phyloP scores from a whole-genome alignment of 2,797 vertebrate genomes.

The Calcarius lapponicus region DNA sequence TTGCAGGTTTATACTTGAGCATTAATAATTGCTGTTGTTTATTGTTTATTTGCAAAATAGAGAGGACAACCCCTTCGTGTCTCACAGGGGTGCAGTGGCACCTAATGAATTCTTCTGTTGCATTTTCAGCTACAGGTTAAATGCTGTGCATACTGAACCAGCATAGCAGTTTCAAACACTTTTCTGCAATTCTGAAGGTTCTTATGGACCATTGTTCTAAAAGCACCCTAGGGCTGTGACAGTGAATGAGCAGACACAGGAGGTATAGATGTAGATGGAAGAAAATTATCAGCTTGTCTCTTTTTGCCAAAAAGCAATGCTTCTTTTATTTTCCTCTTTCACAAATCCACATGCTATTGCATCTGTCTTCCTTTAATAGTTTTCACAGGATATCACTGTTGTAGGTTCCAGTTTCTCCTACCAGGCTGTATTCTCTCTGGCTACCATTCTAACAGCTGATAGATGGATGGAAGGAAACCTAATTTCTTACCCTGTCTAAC shows the following conservation, averaged over 20 bases:
- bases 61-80: neutral
- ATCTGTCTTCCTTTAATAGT: neutral
- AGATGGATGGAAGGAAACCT: neutral
- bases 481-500: constrained; percentile 4
- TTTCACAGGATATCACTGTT: neutral
- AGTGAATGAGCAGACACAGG: neutral
- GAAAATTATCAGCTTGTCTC: neutral
- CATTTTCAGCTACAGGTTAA: neutral
- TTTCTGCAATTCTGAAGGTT: neutral
- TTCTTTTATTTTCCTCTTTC: neutral
- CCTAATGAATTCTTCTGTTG: neutral
- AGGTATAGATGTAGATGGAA: neutral
- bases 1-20: neutral
- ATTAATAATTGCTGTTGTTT: neutral
- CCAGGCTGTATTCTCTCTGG: neutral
- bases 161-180: neutral
- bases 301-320: neutral
- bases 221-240: neutral
- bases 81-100: neutral
- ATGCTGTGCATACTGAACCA: neutral
- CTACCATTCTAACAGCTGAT: neutral
- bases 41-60: neutral
- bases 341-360: neutral
- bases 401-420: neutral
- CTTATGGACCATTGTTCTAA: neutral